These are phyloP conservation scores for Paracanthobrama guichenoti DNA, from an alignment of 2,113 vertebrate species.

Conservation along the genomic window DNA sequence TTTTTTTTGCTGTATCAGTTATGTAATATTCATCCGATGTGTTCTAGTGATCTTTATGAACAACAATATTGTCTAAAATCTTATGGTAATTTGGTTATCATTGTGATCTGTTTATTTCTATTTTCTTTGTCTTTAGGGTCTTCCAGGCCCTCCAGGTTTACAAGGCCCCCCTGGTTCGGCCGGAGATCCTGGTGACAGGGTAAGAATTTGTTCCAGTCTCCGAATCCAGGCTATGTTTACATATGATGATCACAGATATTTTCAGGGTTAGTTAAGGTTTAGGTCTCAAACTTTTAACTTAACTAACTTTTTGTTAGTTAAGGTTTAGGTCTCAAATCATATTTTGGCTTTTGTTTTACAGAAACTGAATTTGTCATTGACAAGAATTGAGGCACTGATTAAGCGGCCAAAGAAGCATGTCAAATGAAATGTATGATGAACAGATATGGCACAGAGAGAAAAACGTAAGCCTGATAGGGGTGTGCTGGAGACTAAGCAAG, in stretches of 20 bases:
- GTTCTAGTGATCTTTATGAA: background rate
- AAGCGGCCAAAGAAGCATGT: background rate
- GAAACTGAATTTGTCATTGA: background rate
- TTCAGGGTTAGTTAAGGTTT: background rate
- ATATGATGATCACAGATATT: conserved; percentile 1
- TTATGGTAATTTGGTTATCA: background rate
- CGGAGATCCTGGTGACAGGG: conserved; percentile 94
- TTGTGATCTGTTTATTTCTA: background rate
- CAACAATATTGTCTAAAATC: background rate
- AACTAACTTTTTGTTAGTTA: too few species aligned
- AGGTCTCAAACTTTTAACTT: background rate
- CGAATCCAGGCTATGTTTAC: background rate
- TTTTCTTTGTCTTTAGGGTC: conserved; percentile 80
- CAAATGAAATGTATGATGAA: background rate
- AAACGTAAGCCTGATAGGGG: background rate
- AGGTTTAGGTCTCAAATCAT: background rate
- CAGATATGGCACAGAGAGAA: background rate
- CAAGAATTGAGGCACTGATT: background rate
- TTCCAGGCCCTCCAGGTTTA: conserved; percentile 89
- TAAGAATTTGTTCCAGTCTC: conserved; percentile 70
- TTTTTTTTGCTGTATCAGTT: background rate
- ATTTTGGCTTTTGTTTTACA: background rate
- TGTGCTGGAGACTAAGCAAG: background rate
- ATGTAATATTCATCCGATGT: background rate
- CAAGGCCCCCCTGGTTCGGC: conserved; percentile 88